A percentile compares a stretch with the other conserved stretches of the same genome.
Evolutionary conservation across 2,888 invertebrate species (phyloP).

Genomic region (Drosophila limbata): DNA sequence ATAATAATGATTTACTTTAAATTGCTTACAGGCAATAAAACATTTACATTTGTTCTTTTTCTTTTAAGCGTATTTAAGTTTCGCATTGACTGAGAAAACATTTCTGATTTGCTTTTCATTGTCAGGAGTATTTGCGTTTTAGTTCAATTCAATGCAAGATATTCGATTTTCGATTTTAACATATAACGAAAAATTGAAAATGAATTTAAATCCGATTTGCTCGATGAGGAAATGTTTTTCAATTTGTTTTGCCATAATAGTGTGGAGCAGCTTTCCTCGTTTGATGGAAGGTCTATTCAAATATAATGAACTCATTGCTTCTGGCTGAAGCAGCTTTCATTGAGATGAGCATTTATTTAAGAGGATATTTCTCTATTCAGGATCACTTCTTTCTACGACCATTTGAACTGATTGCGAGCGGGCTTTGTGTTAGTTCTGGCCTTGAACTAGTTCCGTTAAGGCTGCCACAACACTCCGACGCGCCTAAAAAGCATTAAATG

Average conservation of each 20-base stretch:
- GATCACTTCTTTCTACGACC: neutral
- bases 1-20: neutral
- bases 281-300: neutral
- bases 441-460: slow-evolving; percentile 52
- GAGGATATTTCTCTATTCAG: neutral
- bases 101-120: neutral
- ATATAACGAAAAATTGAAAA: slow-evolving; percentile 15
- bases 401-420: slow-evolving; percentile 13
- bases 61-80: slow-evolving; percentile 33
- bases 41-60: neutral
- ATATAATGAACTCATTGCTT: neutral
- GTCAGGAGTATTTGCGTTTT: slow-evolving; percentile 24
- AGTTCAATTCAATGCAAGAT: slow-evolving; percentile 49
- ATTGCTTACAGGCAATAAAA: neutral
- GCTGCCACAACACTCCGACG: slow-evolving; percentile 3
- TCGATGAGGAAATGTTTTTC: slow-evolving; percentile 14
- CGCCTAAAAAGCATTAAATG: slow-evolving; percentile 25
- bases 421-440: slow-evolving; percentile 8
- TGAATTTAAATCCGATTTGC: slow-evolving; percentile 18
- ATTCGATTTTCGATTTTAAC: slow-evolving; percentile 62
- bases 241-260: slow-evolving; percentile 1
- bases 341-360: slow-evolving; percentile 1
- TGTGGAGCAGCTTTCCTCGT: neutral
- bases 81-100: neutral
- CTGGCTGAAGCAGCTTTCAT: neutral